Conservation (phyloP, 2,888 invertebrate species). For the Ichneumoninae sp. region DNA sequence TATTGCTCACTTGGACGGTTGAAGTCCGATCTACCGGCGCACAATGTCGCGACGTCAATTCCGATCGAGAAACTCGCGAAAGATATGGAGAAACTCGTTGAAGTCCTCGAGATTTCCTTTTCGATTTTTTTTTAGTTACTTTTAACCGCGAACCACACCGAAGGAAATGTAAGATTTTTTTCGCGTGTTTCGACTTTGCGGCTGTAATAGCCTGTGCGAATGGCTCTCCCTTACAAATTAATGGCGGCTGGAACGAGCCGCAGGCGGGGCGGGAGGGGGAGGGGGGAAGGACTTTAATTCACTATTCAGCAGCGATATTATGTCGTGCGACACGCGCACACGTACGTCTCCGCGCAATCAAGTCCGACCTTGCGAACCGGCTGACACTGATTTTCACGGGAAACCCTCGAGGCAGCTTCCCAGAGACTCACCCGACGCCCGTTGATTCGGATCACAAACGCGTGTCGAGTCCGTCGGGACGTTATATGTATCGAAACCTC, state of each 20-base stretch:
- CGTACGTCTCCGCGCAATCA: slow-evolving; percentile 74
- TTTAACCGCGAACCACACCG: not conserved
- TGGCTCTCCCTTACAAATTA: slow-evolving; percentile 63
- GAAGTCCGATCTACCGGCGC: not conserved
- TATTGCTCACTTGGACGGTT: not conserved
- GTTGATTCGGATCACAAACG: slow-evolving; percentile 40
- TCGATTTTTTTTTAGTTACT: not conserved
- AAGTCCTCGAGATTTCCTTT: not conserved
- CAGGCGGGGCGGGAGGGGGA: not conserved
- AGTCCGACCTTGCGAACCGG: slow-evolving; percentile 78
- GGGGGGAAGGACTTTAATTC: slow-evolving; percentile 2
- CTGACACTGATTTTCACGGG: slow-evolving; percentile 77
- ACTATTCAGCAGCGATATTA: slow-evolving; percentile 68
- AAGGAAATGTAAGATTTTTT: not conserved
- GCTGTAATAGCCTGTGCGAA: not conserved
- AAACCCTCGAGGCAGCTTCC: slow-evolving; percentile 64
- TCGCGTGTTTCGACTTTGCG: not conserved
- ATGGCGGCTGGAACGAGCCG: slow-evolving; percentile 46
- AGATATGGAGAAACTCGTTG: too few relatives aligned
- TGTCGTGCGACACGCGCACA: slow-evolving; percentile 71
- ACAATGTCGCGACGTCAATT: too few relatives aligned
- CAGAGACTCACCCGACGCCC: slow-evolving; percentile 49
- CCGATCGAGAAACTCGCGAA: too few relatives aligned
- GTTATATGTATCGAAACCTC: slow-evolving; percentile 23
- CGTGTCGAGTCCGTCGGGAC: slow-evolving; percentile 2